Conservation (phyloP, 2,888 invertebrate species). For the Hypselothyrea guttata region DNA sequence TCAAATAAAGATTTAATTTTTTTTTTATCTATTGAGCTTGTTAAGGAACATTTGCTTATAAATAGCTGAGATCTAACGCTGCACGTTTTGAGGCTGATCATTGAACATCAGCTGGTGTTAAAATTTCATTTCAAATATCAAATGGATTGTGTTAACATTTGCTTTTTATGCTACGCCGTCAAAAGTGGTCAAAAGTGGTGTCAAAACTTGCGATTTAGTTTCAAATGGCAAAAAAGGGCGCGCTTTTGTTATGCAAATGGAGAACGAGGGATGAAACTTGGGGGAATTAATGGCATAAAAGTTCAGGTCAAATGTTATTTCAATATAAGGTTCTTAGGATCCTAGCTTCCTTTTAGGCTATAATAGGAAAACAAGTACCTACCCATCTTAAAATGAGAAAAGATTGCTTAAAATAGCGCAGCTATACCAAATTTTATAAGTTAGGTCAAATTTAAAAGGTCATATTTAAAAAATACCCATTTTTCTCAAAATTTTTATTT, state of each 20-base stretch:
- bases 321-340: no score
- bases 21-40: slow-evolving; percentile 56
- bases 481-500: no score
- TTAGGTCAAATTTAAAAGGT: no score
- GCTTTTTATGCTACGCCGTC: slow-evolving; percentile 50
- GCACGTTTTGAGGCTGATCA: slow-evolving; percentile 46
- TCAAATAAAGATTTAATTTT: slow-evolving; percentile 52
- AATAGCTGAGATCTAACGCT: slow-evolving; percentile 45
- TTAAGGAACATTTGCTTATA: slow-evolving; percentile 68
- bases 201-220: slow-evolving; percentile 56
- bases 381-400: no score
- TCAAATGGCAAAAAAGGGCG: slow-evolving; percentile 38
- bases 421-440: no score
- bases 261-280: slow-evolving; percentile 25
- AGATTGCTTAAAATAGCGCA: no score
- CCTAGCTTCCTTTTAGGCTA: no score
- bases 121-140: slow-evolving; percentile 49
- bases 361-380: no score
- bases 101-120: slow-evolving; percentile 58
- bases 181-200: slow-evolving; percentile 44
- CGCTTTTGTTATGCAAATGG: slow-evolving; percentile 45
- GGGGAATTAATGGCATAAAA: not conserved
- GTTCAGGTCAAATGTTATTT: no score
- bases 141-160: slow-evolving; percentile 36
- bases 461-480: no score